Evolutionary conservation across 2,797 vertebrate species (phyloP).

Genomic region (Fistularia commersonii): DNA sequence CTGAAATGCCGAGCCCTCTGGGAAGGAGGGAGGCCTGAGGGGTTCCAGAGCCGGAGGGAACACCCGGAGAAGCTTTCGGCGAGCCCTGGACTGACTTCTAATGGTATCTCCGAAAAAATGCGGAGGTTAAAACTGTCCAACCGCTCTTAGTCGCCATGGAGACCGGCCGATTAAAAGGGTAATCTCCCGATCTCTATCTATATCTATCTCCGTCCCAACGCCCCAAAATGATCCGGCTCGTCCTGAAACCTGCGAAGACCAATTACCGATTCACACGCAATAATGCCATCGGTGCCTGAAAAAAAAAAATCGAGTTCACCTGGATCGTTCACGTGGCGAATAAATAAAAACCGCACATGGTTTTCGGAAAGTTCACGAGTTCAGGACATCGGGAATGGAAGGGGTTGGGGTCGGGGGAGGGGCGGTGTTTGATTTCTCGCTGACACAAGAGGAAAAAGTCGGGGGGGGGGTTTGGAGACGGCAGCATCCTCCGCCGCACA

Average conservation of each 20-base stretch:
- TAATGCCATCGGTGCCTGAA: too few relatives aligned
- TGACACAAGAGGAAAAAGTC: conserved; percentile 72
- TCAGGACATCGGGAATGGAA: conserved; percentile 43
- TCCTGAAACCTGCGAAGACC: too few relatives aligned
- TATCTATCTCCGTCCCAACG: too few relatives aligned
- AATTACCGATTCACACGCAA: too few relatives aligned
- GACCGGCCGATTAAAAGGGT: conserved; percentile 32
- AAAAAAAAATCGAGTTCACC: conserved; percentile 18
- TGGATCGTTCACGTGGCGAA: conserved; percentile 37
- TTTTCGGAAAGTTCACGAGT: conserved; percentile 55
- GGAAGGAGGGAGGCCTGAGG: conserved; percentile 17
- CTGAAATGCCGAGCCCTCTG: conserved; percentile 44
- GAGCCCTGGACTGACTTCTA: conserved; percentile 48
- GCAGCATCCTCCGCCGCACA: conserved; percentile 68
- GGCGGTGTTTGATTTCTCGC: conserved; percentile 68
- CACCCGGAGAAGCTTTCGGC: conserved; percentile 46
- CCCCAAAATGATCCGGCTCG: too few relatives aligned
- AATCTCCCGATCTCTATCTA: too few relatives aligned
- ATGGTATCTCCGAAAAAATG: conserved; percentile 49
- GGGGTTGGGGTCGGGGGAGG: conserved; percentile 10
- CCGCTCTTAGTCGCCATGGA: conserved; percentile 43
- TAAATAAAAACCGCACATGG: conserved; percentile 46
- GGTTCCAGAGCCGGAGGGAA: conserved; percentile 53
- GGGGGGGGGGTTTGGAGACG: conserved; percentile 54
- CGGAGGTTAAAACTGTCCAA: conserved; percentile 51